phyloP scores from a whole-genome alignment of 2,888 invertebrate species.

The Sinelater perroti region DNA sequence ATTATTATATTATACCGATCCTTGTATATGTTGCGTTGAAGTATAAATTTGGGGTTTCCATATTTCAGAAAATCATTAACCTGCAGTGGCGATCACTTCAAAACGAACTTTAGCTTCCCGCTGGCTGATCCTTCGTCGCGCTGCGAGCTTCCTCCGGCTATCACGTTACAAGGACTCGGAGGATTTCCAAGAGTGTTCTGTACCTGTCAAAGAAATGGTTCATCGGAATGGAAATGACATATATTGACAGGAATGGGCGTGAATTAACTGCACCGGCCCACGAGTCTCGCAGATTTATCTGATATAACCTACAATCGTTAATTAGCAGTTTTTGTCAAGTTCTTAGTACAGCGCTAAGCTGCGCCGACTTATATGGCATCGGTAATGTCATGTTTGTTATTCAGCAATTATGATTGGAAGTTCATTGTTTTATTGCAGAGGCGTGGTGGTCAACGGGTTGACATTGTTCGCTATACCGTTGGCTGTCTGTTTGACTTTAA shows the following conservation, averaged over 20 bases:
- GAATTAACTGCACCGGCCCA: slow-evolving; percentile 32
- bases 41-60: too few relatives aligned
- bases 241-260: slow-evolving; percentile 34
- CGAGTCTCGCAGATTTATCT: slow-evolving; percentile 26
- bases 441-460: slow-evolving; percentile 32
- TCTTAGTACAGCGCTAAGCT: slow-evolving; percentile 24
- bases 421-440: slow-evolving; percentile 35
- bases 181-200: slow-evolving; percentile 18
- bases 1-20: too few relatives aligned
- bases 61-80: too few relatives aligned
- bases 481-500: slow-evolving; percentile 29
- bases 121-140: too few relatives aligned
- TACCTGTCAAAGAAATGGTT: slow-evolving; percentile 30
- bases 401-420: slow-evolving; percentile 29
- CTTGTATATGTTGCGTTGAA: too few relatives aligned
- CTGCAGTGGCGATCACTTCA: too few relatives aligned
- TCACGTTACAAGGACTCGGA: slow-evolving; percentile 9
- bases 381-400: slow-evolving; percentile 34
- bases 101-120: too few relatives aligned
- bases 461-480: slow-evolving; percentile 36
- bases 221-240: slow-evolving; percentile 31
- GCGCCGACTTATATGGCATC: slow-evolving; percentile 29
- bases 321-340: slow-evolving; percentile 34
- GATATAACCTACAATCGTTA: slow-evolving; percentile 34
- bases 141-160: slow-evolving; percentile 4